phyloP scores from a whole-genome alignment of 2,113 vertebrate genomes.

The Tamias sibiricus region DNA sequence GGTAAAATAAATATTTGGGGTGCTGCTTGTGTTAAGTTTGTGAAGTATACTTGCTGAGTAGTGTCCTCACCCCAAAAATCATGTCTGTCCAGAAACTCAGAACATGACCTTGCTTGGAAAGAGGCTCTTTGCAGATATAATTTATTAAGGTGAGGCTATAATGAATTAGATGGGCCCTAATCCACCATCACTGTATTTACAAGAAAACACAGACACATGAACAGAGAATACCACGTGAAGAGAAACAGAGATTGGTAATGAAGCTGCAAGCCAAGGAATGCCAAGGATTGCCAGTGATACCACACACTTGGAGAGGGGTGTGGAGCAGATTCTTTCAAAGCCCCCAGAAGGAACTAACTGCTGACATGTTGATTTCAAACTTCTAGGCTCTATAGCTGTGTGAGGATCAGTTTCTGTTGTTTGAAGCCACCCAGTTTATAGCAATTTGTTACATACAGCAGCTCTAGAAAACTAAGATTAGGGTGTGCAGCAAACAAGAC shows the following conservation, averaged over 20 bases:
- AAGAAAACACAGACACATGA: not conserved
- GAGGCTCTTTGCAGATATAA: not conserved
- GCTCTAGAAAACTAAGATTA: not conserved
- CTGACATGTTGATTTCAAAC: not conserved
- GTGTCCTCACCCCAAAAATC: not conserved
- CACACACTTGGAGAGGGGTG: not conserved
- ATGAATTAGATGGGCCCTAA: not conserved
- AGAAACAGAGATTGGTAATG: not conserved
- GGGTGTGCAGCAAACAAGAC: not conserved
- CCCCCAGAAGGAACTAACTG: not conserved
- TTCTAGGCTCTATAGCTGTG: not conserved
- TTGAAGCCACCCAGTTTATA: not conserved
- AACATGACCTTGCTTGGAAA: constrained; percentile 23
- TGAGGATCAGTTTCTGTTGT: not conserved
- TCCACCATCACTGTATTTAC: not conserved
- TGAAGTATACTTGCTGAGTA: not conserved
- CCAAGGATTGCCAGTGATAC: not conserved
- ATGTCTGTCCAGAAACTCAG: not conserved
- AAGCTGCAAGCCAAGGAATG: not conserved
- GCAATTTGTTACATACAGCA: not conserved
- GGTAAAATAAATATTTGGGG: not conserved
- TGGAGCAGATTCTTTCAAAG: not conserved
- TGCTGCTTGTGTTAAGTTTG: constrained; percentile 1
- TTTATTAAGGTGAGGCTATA: not conserved
- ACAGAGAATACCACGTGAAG: not conserved